Base-by-base conservation (phyloP, 2,113 vertebrate genomes). In the Heterotilapia buettikoferi region DNA sequence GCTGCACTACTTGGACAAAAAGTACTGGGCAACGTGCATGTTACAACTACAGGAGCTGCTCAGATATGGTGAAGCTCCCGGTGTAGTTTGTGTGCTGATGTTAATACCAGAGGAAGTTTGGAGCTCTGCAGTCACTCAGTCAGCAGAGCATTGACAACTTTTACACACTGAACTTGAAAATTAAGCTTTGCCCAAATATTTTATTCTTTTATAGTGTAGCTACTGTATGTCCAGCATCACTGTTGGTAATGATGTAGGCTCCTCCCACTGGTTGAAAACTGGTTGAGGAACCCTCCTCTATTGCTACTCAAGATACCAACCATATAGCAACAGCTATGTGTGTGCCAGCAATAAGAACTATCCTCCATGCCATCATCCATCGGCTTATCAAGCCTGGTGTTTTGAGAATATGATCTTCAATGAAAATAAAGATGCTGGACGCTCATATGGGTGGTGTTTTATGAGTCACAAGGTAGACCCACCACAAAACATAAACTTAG, bases 131-230 rank as follows among this genome's bases (percentile, higher is more conserved):
- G 18, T 63, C 59, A 19, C 29, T 63, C 1, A n/a, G 18, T 63
- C 6, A 63, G 59, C 31, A 63, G 31, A 63, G 59, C 59, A 36
- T 3, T 63, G 59, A 7, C 31, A 36, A 0, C 0, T 0, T 63
- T 63, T 63, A 18, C 18, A 36, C 59, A 36, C 16, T 63, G 16
- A 63, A 63, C 1, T 11, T 63, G 1, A 33, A 33, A 63, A 33
- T 63, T 33, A 19, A 63, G 29, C 59, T 63, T 33, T 63, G 16
- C 5, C 59, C 0, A 33, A 19, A 19, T 19, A 33, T 63, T 63
- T 63, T 63, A 6, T 63, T 33, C 2, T 19, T 33, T 33, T 33
- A 63, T 63, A 63, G 29, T 63, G 2, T 63, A 11, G 29, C 29
- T 63, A 63, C 5, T 33, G 29, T 63, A 33, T 19, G 29, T 33